phyloP scores from a whole-genome alignment of 35 echinoderm and acorn worm genomes.

The Stichopus chloronotus region DNA sequence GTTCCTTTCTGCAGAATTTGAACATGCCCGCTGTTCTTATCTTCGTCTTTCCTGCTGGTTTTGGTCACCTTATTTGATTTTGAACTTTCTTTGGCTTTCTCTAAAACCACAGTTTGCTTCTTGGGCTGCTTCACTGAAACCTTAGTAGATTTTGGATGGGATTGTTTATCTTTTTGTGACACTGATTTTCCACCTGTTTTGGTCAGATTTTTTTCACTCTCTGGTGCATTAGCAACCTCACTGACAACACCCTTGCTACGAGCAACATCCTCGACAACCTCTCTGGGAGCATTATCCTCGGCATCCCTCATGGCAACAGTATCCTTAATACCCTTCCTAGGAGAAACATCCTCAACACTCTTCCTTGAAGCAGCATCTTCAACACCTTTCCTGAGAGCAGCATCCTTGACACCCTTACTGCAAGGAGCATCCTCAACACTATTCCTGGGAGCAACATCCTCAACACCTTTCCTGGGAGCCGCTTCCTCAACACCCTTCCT shows the following conservation, averaged over 20 bases:
- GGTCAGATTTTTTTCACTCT: neutral
- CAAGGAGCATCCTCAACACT: too few relatives aligned
- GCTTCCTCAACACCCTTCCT: too few relatives aligned
- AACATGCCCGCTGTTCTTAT: neutral
- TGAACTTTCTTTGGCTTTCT: neutral
- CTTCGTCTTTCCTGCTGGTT: slow-evolving; percentile 21
- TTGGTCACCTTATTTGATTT: slow-evolving; percentile 22
- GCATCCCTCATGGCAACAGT: too few relatives aligned
- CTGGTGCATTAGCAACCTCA: neutral
- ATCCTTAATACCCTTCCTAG: too few relatives aligned
- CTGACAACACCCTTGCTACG: neutral
- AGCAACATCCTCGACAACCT: neutral
- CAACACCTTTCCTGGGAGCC: too few relatives aligned
- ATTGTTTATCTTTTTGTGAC: neutral
- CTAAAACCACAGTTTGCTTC: neutral
- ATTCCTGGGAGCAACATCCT: too few relatives aligned
- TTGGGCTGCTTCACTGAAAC: neutral
- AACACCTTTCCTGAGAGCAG: too few relatives aligned
- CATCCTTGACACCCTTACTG: too few relatives aligned
- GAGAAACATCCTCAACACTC: too few relatives aligned
- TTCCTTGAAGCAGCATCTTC: too few relatives aligned
- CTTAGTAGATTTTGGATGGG: neutral
- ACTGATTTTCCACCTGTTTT: neutral
- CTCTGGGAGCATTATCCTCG: too few relatives aligned
- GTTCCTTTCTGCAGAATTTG: slow-evolving; percentile 17